These are phyloP conservation scores for Glareola pratincola DNA, from an alignment of 2,113 vertebrate genomes.

Conservation along the genomic window DNA sequence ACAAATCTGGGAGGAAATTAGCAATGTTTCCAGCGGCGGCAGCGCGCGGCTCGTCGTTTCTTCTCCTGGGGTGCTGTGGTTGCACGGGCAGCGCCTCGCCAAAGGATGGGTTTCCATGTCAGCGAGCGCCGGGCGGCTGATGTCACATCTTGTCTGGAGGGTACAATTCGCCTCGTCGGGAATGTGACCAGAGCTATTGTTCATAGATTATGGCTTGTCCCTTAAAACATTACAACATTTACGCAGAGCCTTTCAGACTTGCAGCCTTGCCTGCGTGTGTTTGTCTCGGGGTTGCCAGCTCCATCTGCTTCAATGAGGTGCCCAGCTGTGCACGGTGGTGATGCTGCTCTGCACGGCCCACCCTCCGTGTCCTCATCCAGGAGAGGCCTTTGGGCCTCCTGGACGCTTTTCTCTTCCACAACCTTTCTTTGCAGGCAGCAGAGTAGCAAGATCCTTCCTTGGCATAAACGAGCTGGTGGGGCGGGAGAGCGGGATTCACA, in stretches of 20 bases:
- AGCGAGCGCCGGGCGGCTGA: not conserved
- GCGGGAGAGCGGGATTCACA: not conserved
- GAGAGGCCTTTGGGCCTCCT: not conserved
- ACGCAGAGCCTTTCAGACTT: not conserved
- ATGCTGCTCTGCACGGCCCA: not conserved
- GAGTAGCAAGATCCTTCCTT: not conserved
- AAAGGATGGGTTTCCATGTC: not conserved
- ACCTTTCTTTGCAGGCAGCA: not conserved
- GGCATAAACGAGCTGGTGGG: not conserved
- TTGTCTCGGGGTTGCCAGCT: not conserved
- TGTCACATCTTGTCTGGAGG: not conserved
- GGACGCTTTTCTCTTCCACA: not conserved
- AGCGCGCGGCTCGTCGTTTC: rapidly evolving
- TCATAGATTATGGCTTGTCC: not conserved
- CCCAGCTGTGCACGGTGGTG: not conserved
- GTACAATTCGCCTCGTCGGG: not conserved
- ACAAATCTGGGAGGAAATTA: not conserved
- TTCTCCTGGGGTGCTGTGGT: conserved; percentile 3
- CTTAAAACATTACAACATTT: not conserved
- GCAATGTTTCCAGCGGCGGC: not conserved
- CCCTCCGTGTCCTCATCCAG: rapidly evolving
- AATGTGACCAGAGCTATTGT: conserved; percentile 12
- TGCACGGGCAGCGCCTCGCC: not conserved
- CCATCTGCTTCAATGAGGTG: not conserved
- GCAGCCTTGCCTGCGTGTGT: not conserved